Conservation (phyloP, 2,113 vertebrate genomes). For the cattle (Bos taurus) region ARS-UCD2.0 NC_037349.1:30031001-30031500, state of each 20-base stretch:
- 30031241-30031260: background rate
- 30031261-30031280: background rate
- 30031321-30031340: fast-evolving
- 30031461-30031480: background rate
- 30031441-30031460: background rate
- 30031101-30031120: background rate
- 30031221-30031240: background rate
- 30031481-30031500: background rate
- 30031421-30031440: background rate
- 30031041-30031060: background rate
- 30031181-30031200: background rate
- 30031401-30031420: background rate
- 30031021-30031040: background rate
- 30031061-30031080: background rate
- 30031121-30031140: background rate
- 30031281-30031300: background rate
- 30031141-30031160: background rate
- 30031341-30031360: fast-evolving
- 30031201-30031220: background rate
- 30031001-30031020: background rate
- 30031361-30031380: background rate
- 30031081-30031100: background rate
- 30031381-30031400: background rate
- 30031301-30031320: background rate
- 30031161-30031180: background rate